phyloP scores from a whole-genome alignment of 2,888 invertebrate genomes.

The Metopia argyrocephala region DNA sequence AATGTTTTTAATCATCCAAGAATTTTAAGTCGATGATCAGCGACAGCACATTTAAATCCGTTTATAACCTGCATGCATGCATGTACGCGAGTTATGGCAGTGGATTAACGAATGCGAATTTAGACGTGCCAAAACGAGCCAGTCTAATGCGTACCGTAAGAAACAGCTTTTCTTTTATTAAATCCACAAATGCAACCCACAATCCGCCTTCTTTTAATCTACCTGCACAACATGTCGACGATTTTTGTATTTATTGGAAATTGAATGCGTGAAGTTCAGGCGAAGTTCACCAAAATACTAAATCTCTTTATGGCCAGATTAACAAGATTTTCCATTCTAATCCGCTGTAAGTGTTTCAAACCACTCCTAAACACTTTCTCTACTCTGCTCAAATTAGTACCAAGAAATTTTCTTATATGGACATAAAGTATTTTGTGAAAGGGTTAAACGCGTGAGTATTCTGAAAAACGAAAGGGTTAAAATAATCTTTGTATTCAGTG shows the following conservation, averaged over 20 bases:
- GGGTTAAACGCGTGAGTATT: slow-evolving; percentile 49
- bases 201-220: slow-evolving; percentile 56
- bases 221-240: not conserved
- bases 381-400: too few species aligned
- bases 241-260: too few species aligned
- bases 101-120: slow-evolving; percentile 39
- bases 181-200: slow-evolving; percentile 49
- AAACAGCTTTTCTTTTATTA: not conserved
- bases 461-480: slow-evolving; percentile 48
- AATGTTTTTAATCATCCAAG: slow-evolving; percentile 56
- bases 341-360: too few species aligned
- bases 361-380: too few species aligned
- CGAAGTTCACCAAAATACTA: too few species aligned
- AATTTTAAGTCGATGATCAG: slow-evolving; percentile 39
- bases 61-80: not conserved
- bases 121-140: too few species aligned
- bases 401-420: slow-evolving; percentile 5
- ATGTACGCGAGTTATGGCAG: slow-evolving; percentile 10
- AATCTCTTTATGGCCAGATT: too few species aligned
- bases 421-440: slow-evolving; percentile 28
- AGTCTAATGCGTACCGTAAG: not conserved
- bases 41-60: slow-evolving; percentile 37
- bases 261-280: too few species aligned
- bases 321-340: too few species aligned
- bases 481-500: slow-evolving; percentile 39